These are phyloP conservation scores for Rana temporaria DNA, from an alignment of 2,113 vertebrate species.

Conservation along the genomic window DNA sequence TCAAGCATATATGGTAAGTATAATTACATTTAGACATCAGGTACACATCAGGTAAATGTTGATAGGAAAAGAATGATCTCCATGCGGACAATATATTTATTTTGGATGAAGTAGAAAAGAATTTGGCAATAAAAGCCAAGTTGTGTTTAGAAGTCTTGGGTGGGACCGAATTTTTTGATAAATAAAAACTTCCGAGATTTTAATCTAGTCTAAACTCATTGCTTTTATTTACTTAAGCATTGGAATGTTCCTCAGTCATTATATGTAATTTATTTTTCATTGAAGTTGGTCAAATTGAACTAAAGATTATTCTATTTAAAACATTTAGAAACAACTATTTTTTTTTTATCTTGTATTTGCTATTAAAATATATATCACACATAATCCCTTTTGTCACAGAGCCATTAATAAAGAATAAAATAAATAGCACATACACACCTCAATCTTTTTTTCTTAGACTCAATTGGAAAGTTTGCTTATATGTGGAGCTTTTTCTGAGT, in stretches of 20 bases:
- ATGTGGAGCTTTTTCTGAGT: too few species aligned
- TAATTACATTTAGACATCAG: neutral
- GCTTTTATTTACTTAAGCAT: conserved; percentile 40
- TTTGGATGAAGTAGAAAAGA: conserved; percentile 78
- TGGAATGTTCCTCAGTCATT: conserved; percentile 9
- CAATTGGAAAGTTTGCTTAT: too few species aligned
- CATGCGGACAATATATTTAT: conserved; percentile 70
- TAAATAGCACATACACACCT: too few species aligned
- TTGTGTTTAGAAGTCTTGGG: conserved; percentile 79
- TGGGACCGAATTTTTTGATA: conserved; percentile 77
- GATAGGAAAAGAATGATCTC: neutral
- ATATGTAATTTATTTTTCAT: neutral
- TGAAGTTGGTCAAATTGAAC: neutral
- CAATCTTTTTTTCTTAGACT: too few species aligned
- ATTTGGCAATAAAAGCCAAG: conserved; percentile 72
- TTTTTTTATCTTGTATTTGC: neutral
- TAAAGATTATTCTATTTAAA: neutral
- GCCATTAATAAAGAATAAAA: neutral
- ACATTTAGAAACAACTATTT: neutral
- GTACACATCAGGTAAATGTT: neutral
- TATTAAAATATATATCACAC: neutral
- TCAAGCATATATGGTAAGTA: neutral
- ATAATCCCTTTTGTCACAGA: neutral
- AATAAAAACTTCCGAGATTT: conserved; percentile 73
- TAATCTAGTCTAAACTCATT: conserved; percentile 68